A percentile compares a stretch with the other conserved stretches of the same genome.
Conservation (phyloP, 2,113 vertebrate species). For the Cettia cetti region DNA sequence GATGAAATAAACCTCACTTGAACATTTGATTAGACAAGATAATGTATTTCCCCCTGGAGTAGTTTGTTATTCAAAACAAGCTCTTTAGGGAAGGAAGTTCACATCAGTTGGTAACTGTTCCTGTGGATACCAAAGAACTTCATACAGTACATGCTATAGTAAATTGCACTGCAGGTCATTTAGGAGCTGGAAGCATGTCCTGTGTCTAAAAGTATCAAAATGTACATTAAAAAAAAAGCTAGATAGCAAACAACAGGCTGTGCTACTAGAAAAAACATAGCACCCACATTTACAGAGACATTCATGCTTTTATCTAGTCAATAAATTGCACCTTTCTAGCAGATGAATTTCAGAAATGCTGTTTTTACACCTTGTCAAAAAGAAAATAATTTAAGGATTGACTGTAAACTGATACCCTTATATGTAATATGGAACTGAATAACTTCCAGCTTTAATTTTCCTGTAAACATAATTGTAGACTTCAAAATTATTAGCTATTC, state of each 20-base stretch:
- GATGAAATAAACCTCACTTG: conserved; percentile 49
- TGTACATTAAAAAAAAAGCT: neutral
- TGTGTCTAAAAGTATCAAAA: neutral
- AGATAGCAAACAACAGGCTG: neutral
- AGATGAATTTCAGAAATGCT: neutral
- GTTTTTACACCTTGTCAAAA: neutral
- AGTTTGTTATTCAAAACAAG: conserved; percentile 72
- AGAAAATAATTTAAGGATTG: neutral
- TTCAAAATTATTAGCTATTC: neutral
- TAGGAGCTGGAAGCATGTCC: neutral
- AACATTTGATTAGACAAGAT: conserved; percentile 69
- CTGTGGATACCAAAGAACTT: conserved; percentile 67
- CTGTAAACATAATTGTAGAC: neutral
- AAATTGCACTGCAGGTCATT: conserved; percentile 8
- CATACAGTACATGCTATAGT: conserved; percentile 24
- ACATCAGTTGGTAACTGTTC: conserved; percentile 66
- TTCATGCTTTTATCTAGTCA: neutral
- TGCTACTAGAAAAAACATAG: neutral
- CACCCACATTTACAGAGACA: neutral
- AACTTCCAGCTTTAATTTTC: neutral
- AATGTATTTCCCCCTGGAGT: conserved; percentile 64
- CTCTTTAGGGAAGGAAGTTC: conserved; percentile 72
- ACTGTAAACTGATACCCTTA: neutral
- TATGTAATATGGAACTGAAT: neutral
- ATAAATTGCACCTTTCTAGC: neutral